phyloP scores from a whole-genome alignment of 2,113 vertebrate species.

The Microtus oregoni region DNA sequence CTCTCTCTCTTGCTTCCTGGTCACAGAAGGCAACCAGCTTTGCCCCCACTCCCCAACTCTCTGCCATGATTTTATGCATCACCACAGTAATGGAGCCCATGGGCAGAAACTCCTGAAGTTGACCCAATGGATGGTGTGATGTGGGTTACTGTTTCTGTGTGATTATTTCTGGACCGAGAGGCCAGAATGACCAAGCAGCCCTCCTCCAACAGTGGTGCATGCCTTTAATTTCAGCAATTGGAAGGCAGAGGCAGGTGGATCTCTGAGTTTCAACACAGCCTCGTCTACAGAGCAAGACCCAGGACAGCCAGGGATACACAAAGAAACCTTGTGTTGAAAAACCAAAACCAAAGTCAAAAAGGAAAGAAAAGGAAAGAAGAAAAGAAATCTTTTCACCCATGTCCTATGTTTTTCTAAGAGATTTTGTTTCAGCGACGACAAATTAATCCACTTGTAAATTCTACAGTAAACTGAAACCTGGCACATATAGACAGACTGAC shows the following conservation, averaged over 20 bases:
- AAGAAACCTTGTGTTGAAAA: neutral
- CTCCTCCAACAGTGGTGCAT: neutral
- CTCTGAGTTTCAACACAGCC: neutral
- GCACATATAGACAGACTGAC: neutral
- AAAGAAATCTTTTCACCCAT: too few species aligned
- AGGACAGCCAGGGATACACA: neutral
- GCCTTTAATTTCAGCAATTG: neutral
- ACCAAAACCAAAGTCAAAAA: neutral
- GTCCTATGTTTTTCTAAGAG: neutral
- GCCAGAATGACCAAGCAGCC: too few species aligned
- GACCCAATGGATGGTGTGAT: neutral
- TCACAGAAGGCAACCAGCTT: neutral
- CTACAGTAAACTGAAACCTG: slow-evolving; percentile 2
- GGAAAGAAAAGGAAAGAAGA: too few species aligned
- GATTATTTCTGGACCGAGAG: too few species aligned
- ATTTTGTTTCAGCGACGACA: neutral
- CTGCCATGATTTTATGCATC: neutral
- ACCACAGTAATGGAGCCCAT: neutral
- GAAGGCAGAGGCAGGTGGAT: neutral
- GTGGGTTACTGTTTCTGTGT: too few species aligned
- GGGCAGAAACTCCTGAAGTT: neutral
- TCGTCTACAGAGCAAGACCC: neutral
- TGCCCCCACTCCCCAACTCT: neutral
- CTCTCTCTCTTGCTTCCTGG: neutral
- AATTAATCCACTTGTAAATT: slow-evolving; percentile 10